These are phyloP conservation scores for Euleptes europaea DNA, from an alignment of 2,113 vertebrate genomes.

Conservation along the genomic window DNA sequence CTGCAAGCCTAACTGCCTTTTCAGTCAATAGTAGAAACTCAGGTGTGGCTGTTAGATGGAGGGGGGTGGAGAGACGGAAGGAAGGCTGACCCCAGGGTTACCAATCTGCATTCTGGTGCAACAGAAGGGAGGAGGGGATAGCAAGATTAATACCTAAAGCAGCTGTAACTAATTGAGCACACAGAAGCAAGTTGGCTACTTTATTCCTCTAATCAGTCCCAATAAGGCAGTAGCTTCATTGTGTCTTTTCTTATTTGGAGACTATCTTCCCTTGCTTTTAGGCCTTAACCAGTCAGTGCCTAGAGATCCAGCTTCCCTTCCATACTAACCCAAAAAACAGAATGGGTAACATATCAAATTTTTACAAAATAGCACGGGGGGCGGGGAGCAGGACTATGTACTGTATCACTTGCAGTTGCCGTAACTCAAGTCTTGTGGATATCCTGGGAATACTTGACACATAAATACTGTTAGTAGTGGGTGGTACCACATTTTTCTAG, in stretches of 20 bases:
- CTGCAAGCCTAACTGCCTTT: not conserved
- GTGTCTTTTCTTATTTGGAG: no score
- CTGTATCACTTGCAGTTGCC: not conserved
- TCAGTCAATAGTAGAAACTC: not conserved
- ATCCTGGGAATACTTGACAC: no score
- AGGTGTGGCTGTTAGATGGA: not conserved
- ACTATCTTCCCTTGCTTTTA: no score
- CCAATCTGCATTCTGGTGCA: no score
- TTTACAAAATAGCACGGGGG: not conserved
- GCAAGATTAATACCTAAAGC: not conserved
- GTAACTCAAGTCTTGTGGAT: not conserved
- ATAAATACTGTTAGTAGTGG: not conserved
- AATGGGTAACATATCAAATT: not conserved
- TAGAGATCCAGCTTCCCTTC: not conserved
- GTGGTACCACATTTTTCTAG: not conserved
- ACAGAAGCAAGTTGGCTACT: not conserved
- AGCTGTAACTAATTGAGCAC: not conserved
- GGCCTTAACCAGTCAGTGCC: not conserved
- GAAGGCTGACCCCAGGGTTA: no score
- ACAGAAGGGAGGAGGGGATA: not conserved
- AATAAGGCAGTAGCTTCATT: not conserved
- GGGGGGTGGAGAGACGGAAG: no score
- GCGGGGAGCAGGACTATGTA: not conserved
- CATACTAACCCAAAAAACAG: not conserved
- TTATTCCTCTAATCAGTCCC: not conserved